phyloP scores from a whole-genome alignment of 2,797 vertebrate genomes.

The Paedocypris micromegethes region DNA sequence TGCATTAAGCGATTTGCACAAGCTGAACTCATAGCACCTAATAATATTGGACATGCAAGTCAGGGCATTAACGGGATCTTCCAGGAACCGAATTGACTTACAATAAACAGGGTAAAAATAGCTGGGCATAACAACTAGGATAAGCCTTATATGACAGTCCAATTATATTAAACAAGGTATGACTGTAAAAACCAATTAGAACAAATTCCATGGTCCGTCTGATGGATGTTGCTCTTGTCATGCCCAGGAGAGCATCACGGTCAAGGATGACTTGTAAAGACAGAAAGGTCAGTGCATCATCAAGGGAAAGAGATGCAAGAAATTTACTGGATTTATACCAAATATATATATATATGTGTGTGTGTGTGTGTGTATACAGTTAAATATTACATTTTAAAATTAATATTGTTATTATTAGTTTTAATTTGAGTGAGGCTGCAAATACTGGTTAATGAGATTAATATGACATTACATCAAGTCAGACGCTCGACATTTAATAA shows the following conservation, averaged over 20 bases:
- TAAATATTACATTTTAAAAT: not conserved
- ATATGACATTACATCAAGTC: conserved; percentile 71
- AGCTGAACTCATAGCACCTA: conserved; percentile 86
- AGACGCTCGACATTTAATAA: conserved; percentile 69
- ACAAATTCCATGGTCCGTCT: conserved; percentile 55
- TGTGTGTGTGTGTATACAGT: too few species aligned
- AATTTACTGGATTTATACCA: too few species aligned
- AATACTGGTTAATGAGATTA: conserved; percentile 67
- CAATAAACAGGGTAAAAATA: conserved; percentile 80
- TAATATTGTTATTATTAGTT: not conserved
- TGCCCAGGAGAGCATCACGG: conserved; percentile 13
- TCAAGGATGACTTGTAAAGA: conserved; percentile 11
- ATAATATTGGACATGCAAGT: conserved; percentile 84
- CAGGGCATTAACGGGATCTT: conserved; percentile 74
- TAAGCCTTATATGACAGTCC: conserved; percentile 58
- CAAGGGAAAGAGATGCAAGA: conserved; percentile 2
- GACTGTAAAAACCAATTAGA: conserved; percentile 54
- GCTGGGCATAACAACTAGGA: conserved; percentile 58
- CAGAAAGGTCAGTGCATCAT: conserved; percentile 20
- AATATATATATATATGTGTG: too few species aligned
- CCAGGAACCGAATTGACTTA: conserved; percentile 83
- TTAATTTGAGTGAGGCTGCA: conserved; percentile 55
- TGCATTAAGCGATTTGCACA: conserved; percentile 92
- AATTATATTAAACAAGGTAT: conserved; percentile 58
- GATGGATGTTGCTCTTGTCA: conserved; percentile 49